Conservation (phyloP, 2,888 invertebrate species). For the Anarsia innoxiella region DNA sequence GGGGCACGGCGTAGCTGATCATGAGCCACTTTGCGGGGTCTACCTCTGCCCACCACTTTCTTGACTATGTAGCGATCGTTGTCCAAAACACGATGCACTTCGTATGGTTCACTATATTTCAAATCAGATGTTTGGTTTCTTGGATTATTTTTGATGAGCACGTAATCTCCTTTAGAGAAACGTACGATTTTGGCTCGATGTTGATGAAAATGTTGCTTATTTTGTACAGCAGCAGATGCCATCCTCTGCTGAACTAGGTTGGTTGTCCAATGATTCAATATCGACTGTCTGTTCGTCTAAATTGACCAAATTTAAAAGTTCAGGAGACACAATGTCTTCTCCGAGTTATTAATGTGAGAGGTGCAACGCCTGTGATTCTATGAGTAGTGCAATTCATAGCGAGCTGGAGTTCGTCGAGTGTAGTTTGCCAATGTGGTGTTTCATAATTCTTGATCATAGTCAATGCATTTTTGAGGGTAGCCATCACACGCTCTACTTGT, state of each 20-base stretch:
- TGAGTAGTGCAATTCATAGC: slow-evolving; percentile 22
- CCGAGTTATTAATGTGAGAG: slow-evolving; percentile 18
- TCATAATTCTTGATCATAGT: slow-evolving; percentile 21
- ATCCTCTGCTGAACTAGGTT: slow-evolving; percentile 20
- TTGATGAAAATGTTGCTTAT: slow-evolving; percentile 18
- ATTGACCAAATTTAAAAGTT: slow-evolving; percentile 17
- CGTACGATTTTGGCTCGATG: slow-evolving; percentile 12
- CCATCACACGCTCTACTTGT: slow-evolving; percentile 20
- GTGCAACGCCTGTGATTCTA: slow-evolving; percentile 18
- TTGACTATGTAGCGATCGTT: slow-evolving; percentile 22
- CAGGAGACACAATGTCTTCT: slow-evolving; percentile 20
- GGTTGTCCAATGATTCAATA: slow-evolving; percentile 14
- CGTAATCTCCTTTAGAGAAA: slow-evolving; percentile 16
- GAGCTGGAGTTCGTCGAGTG: slow-evolving; percentile 20
- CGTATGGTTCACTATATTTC: slow-evolving; percentile 20
- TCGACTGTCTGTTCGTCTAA: slow-evolving; percentile 16
- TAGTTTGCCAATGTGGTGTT: slow-evolving; percentile 19
- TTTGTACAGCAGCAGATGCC: slow-evolving; percentile 9
- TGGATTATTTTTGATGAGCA: slow-evolving; percentile 24
- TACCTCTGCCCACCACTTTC: slow-evolving; percentile 16
- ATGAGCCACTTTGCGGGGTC: slow-evolving; percentile 21
- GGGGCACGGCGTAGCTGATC: slow-evolving; percentile 20
- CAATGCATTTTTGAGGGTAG: slow-evolving; percentile 16
- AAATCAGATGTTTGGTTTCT: slow-evolving; percentile 20
- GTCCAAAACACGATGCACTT: slow-evolving; percentile 19